Percentiles rank a stretch among this genome's conserved stretches.
Conservation (phyloP, 1,140 invertebrate species). For the Amyelois transitella region DNA sequence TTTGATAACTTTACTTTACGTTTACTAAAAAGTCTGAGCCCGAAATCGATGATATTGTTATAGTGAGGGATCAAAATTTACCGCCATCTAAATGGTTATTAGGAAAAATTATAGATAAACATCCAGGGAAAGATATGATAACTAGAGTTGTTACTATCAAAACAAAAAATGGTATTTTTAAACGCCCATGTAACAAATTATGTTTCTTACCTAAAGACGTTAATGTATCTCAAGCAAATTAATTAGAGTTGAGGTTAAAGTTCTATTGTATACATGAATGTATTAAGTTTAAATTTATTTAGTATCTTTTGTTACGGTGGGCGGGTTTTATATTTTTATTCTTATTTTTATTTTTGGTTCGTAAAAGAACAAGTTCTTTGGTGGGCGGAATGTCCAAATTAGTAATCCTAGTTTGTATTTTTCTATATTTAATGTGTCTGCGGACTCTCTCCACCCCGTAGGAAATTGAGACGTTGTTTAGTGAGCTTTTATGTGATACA, state of each 20-base stretch:
- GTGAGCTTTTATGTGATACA: too few species aligned
- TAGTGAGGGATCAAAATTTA: conserved; percentile 33
- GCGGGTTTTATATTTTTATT: not conserved
- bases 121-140: conserved; percentile 34
- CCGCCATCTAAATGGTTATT: conserved; percentile 38
- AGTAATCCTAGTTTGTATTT: too few species aligned
- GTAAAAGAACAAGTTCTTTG: not conserved
- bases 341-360: not conserved
- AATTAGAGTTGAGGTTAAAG: not conserved
- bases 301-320: not conserved
- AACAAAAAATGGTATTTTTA: conserved; percentile 17
- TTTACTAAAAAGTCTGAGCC: conserved; percentile 8
- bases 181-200: conserved; percentile 15
- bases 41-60: conserved; percentile 18
- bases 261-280: not conserved
- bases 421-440: too few species aligned
- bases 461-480: too few species aligned
- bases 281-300: too few species aligned
- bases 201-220: conserved; percentile 8
- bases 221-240: too few species aligned
- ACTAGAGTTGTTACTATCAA: conserved; percentile 37
- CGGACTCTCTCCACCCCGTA: too few species aligned
- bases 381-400: not conserved
- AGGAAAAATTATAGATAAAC: conserved; percentile 29
- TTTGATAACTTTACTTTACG: conserved; percentile 5